Conservation (phyloP, 2,113 vertebrate genomes). For the Misgurnus anguillicaudatus region DNA sequence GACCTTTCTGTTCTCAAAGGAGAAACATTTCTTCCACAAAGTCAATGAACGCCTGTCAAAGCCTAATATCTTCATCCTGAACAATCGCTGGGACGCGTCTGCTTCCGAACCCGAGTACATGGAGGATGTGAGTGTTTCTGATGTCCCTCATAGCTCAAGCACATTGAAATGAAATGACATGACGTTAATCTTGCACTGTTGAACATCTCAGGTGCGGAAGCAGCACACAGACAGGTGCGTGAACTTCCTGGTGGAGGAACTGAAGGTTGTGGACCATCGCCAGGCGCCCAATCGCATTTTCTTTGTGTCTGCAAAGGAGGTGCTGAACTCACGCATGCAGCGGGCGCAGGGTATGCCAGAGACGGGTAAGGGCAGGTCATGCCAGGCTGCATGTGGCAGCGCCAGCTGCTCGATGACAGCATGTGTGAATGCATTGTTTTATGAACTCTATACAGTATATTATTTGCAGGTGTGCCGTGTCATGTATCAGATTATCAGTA, state of each 20-base stretch:
- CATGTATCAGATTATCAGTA: too few relatives aligned
- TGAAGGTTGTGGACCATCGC: constrained; percentile 87
- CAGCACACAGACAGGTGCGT: constrained; percentile 97
- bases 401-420: neutral
- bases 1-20: constrained; percentile 69
- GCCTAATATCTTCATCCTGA: constrained; percentile 97
- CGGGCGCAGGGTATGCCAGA: constrained; percentile 96
- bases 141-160: too few relatives aligned
- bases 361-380: constrained; percentile 75
- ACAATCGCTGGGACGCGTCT: constrained; percentile 98
- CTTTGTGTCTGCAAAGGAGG: constrained; percentile 97
- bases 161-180: neutral
- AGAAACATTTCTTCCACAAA: constrained; percentile 99
- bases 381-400: neutral
- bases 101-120: constrained; percentile 96
- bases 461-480: too few relatives aligned
- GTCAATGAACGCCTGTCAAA: constrained; percentile 95
- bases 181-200: neutral
- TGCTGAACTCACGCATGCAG: constrained; percentile 91
- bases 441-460: too few relatives aligned
- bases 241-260: constrained; percentile 91
- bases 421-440: too few relatives aligned
- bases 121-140: constrained; percentile 84
- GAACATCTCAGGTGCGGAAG: constrained; percentile 81
- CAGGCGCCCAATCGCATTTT: constrained; percentile 92